phyloP scores from a whole-genome alignment of 1,140 invertebrate genomes.

The Drosophila ogumai region DNA sequence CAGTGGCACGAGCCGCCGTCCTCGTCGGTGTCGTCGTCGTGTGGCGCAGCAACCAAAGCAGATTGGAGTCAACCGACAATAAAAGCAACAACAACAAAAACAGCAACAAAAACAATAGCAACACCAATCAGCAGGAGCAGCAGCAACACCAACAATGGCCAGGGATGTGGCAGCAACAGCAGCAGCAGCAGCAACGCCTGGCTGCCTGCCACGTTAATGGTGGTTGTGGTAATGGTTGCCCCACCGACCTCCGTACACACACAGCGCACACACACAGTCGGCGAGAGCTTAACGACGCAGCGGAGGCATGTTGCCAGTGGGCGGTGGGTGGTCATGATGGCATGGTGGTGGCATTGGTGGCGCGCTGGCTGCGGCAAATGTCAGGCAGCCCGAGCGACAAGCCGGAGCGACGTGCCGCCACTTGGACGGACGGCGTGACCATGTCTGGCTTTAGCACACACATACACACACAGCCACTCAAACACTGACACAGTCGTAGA shows the following conservation, averaged over 20 bases:
- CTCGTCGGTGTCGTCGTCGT: constrained; percentile 58
- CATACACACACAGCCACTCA: constrained; percentile 60
- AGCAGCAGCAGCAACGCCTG: constrained; percentile 68
- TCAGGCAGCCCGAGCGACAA: constrained; percentile 72
- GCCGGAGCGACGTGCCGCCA: constrained; percentile 75
- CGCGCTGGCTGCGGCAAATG: constrained; percentile 80
- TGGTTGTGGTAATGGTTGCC: constrained; percentile 83
- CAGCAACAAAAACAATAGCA: constrained; percentile 44
- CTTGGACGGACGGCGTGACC: constrained; percentile 73
- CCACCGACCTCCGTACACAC: constrained; percentile 56
- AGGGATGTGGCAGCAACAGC: constrained; percentile 35
- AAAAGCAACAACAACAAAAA: constrained; percentile 75
- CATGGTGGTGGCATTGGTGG: constrained; percentile 56
- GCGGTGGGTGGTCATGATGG: constrained; percentile 54
- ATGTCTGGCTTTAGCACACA: constrained; percentile 79
- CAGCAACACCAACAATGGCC: constrained; percentile 53
- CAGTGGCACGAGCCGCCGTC: constrained; percentile 57
- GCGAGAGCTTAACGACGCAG: constrained; percentile 52
- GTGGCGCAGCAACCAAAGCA: constrained; percentile 83
- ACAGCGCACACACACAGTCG: constrained; percentile 27
- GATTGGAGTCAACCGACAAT: constrained; percentile 84
- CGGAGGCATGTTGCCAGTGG: constrained; percentile 48
- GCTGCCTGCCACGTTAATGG: constrained; percentile 81
- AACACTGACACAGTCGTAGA: constrained; percentile 34
- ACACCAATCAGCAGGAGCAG: constrained; percentile 41